Conservation (phyloP, 1,140 invertebrate species). For the Aphis craccivora region DNA sequence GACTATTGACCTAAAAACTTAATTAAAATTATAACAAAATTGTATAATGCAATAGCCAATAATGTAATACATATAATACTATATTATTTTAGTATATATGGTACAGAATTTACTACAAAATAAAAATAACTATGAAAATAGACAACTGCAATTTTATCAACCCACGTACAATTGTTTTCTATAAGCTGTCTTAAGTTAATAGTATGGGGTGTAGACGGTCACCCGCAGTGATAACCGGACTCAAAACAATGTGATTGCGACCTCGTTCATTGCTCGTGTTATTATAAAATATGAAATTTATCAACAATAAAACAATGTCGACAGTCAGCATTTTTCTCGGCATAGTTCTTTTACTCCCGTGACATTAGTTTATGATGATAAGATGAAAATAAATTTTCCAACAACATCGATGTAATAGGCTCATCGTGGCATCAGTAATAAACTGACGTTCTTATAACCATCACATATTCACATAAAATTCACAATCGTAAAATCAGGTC, state of each 20-base stretch:
- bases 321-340: neutral
- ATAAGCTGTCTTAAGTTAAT: neutral
- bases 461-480: constrained; percentile 26
- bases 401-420: neutral
- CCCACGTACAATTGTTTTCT: constrained; percentile 32
- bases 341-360: neutral
- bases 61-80: neutral
- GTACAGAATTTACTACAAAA: neutral
- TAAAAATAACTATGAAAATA: constrained; percentile 31
- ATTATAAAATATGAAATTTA: constrained; percentile 50
- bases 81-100: neutral
- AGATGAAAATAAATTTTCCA: constrained; percentile 39
- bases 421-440: constrained; percentile 3
- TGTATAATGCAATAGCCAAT: neutral
- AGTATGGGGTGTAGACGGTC: constrained; percentile 37
- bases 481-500: neutral
- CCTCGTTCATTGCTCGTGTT: neutral
- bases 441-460: constrained; percentile 17
- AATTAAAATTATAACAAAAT: neutral
- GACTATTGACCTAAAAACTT: neutral
- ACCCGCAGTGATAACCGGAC: constrained; percentile 47
- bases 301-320: constrained; percentile 46
- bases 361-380: constrained; percentile 7
- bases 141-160: constrained; percentile 18
- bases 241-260: constrained; percentile 45